phyloP scores from a whole-genome alignment of 2,113 vertebrate species.

The Struthio camelus region DNA sequence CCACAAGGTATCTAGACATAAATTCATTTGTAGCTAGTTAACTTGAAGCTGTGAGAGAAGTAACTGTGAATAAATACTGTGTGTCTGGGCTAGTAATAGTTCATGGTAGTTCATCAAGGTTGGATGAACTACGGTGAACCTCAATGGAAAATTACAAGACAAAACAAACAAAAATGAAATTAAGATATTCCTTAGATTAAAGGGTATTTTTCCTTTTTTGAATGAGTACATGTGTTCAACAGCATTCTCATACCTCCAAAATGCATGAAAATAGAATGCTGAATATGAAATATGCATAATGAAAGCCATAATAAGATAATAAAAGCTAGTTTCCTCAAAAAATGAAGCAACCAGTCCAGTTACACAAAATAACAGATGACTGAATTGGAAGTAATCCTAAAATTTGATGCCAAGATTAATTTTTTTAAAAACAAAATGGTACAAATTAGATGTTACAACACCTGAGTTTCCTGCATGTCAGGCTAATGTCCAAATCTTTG shows the following conservation, averaged over 20 bases:
- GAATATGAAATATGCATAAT: not conserved
- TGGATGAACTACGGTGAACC: not conserved
- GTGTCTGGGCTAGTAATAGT: not conserved
- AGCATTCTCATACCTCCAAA: not conserved
- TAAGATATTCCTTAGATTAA: not conserved
- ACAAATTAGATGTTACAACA: not conserved
- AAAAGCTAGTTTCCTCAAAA: not conserved
- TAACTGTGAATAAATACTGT: not conserved
- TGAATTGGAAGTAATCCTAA: not conserved
- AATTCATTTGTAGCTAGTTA: too few relatives aligned
- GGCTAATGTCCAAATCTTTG: not conserved
- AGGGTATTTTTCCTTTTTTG: not conserved
- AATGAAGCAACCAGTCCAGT: not conserved
- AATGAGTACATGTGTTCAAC: not conserved
- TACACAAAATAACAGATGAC: not conserved
- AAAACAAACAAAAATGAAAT: not conserved
- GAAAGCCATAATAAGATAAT: not conserved
- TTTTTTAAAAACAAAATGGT: not conserved
- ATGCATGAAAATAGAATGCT: not conserved
- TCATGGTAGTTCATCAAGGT: not conserved
- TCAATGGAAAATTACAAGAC: not conserved
- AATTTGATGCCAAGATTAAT: not conserved
- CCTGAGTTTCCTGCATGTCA: not conserved
- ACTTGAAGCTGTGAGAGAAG: too few relatives aligned
- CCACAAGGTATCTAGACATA: not conserved